A percentile compares a stretch with the other conserved stretches of the same genome.
These are phyloP conservation scores for Caenorhabditis brenneri DNA, from an alignment of 1,140 invertebrate genomes.

Conservation along the genomic window DNA sequence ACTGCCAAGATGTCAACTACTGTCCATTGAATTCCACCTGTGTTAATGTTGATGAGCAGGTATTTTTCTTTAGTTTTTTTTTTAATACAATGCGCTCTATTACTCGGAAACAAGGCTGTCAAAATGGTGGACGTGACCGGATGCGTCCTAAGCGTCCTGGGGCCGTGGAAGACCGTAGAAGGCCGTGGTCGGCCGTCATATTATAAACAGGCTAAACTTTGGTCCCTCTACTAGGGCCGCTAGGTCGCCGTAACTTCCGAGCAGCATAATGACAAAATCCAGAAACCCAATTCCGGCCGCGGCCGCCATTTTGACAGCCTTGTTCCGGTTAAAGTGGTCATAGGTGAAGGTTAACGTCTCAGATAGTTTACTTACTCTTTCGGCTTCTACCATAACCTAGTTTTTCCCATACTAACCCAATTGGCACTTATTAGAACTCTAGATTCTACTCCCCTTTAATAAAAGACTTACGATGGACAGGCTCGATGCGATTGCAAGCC, in stretches of 20 bases:
- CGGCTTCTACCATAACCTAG: background rate
- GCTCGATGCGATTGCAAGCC: conserved; percentile 55
- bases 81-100: background rate
- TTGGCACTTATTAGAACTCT: background rate
- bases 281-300: no score
- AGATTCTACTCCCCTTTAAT: background rate
- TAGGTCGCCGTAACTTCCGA: no score
- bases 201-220: no score
- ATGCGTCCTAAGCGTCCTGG: no score
- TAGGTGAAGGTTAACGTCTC: background rate
- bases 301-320: no score
- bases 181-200: no score
- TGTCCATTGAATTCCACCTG: conserved; percentile 59
- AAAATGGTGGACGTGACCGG: no score
- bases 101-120: no score
- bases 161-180: no score
- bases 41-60: conserved; percentile 54
- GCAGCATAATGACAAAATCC: no score
- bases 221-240: no score
- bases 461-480: conserved; percentile 35
- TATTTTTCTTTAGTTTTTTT: background rate
- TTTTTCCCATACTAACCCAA: background rate
- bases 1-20: conserved; percentile 58
- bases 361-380: background rate
- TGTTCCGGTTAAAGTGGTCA: no score